Conservation (phyloP, 2,113 vertebrate species). For the Thunnus thynnus region DNA sequence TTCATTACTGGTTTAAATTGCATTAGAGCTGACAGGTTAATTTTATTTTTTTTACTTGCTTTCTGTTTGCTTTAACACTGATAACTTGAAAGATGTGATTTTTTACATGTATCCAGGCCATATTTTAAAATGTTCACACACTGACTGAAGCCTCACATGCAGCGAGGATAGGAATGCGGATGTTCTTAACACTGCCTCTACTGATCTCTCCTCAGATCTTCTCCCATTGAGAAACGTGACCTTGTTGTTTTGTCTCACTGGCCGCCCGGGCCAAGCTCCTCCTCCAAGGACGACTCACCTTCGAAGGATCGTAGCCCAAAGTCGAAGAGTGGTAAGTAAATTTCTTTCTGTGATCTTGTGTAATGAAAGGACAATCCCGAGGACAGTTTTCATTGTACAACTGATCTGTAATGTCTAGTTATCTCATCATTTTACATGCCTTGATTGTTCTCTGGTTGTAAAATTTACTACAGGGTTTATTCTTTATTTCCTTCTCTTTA, state of each 20-base stretch:
- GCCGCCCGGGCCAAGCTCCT: conserved; percentile 77
- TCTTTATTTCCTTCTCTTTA: not conserved
- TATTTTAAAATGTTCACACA: not conserved
- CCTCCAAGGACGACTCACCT: conserved; percentile 68
- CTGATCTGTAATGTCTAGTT: not conserved
- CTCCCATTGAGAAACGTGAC: conserved; percentile 83
- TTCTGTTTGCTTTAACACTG: not conserved
- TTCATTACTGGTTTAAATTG: conserved; percentile 54
- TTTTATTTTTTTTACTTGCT: not conserved
- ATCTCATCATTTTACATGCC: not conserved
- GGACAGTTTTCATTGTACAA: not conserved
- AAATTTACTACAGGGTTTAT: not conserved
- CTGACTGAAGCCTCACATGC: not conserved
- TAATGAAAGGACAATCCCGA: not conserved
- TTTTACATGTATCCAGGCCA: not conserved
- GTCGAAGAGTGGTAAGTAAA: conserved; percentile 55
- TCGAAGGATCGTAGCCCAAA: conserved; percentile 68
- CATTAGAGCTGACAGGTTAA: conserved; percentile 38
- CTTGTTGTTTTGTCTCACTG: conserved; percentile 86
- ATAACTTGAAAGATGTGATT: not conserved
- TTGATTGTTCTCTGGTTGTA: not conserved
- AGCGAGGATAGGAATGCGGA: not conserved
- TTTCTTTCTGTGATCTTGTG: not conserved
- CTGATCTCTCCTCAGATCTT: conserved; percentile 74
- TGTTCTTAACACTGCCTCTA: conserved; percentile 9